Evolutionary conservation across 2,113 vertebrate species (phyloP).

Genomic region (Mellivora capensis): DNA sequence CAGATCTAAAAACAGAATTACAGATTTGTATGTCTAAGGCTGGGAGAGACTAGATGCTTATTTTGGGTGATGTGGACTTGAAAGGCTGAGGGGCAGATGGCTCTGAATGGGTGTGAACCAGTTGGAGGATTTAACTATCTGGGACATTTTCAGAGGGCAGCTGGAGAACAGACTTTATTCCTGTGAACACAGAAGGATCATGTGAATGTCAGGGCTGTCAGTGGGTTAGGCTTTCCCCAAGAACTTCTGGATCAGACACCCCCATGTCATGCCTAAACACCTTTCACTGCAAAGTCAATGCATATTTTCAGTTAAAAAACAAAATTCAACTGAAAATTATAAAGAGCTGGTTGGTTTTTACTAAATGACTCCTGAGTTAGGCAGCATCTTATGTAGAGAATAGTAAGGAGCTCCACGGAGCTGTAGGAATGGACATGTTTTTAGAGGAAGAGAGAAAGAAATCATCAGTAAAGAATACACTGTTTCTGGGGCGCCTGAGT

Average conservation of each 20-base stretch:
- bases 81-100: neutral
- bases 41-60: neutral
- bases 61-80: neutral
- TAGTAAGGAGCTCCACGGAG: too few species aligned
- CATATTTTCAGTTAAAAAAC: neutral
- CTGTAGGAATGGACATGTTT: too few species aligned
- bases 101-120: neutral
- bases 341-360: neutral
- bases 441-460: too few species aligned
- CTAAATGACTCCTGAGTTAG: neutral
- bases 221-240: neutral
- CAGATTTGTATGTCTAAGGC: neutral
- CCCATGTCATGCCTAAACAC: neutral
- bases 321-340: neutral
- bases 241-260: neutral
- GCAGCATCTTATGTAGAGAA: neutral
- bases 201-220: neutral
- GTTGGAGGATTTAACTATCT: neutral
- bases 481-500: too few species aligned
- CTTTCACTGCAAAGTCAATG: neutral
- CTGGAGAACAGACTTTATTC: neutral
- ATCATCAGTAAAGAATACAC: too few species aligned
- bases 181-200: neutral
- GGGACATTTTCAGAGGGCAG: neutral
- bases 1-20: neutral